A percentile compares a stretch with the other conserved stretches of the same genome.
Conservation (phyloP, 2,888 invertebrate genomes). For the Coremacera marginata region DNA sequence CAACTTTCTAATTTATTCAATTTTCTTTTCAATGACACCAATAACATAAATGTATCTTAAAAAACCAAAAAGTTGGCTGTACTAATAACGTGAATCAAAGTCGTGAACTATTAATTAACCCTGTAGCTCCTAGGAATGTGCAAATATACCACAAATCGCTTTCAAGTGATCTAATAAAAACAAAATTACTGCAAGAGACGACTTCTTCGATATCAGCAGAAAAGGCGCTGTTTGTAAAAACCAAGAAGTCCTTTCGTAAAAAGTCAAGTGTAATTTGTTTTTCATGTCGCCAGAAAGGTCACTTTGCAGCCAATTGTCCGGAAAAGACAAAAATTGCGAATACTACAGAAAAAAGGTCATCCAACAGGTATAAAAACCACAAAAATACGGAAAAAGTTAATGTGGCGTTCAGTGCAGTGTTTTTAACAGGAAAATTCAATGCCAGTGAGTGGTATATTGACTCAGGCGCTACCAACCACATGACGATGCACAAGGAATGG, state of each 20-base stretch:
- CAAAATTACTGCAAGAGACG: background rate
- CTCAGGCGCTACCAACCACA: background rate
- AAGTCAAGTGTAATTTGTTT: background rate
- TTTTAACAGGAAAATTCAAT: background rate
- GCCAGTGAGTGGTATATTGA: background rate
- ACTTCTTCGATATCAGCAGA: background rate
- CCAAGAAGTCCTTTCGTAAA: background rate
- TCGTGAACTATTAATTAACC: too few relatives aligned
- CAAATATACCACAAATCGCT: background rate
- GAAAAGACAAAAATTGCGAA: background rate
- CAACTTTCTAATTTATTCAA: too few relatives aligned
- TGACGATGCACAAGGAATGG: background rate
- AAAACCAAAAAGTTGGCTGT: too few relatives aligned
- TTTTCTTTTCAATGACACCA: too few relatives aligned
- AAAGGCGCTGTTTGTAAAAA: background rate
- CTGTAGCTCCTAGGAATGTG: too few relatives aligned
- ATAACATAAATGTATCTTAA: too few relatives aligned
- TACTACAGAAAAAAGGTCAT: background rate
- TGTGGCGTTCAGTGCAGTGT: background rate
- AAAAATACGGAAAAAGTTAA: too few relatives aligned
- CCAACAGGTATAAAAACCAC: too few relatives aligned
- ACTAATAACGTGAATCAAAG: too few relatives aligned
- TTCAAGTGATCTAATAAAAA: background rate
- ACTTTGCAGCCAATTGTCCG: background rate
- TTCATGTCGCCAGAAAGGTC: background rate